Evolutionary conservation across 2,888 invertebrate species (phyloP), one percentile per base, ranked within the genome.

Genomic region (Temnothorax rugatulus): DNA sequence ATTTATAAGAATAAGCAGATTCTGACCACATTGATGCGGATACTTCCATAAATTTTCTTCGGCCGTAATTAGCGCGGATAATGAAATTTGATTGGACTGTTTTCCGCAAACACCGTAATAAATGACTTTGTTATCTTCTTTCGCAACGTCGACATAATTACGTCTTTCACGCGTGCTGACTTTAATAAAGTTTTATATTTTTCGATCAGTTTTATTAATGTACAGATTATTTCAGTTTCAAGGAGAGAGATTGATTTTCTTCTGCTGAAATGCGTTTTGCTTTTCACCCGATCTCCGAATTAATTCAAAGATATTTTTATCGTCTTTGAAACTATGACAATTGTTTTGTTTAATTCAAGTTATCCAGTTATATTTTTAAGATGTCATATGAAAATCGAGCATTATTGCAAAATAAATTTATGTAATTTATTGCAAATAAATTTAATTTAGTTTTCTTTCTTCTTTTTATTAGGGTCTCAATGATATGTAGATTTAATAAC

Each of bases 41-140:
- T 59, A 59, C 15, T 50, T 84, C 64, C 59, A 83, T 68, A 52
- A 82, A 82, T 82, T 63, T 74, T 41, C 41, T 74, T 63, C 25
- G 25, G 18, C 4, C 68, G 18, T 79, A 84, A 88, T 84, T 82
- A 86, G 50, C 57, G 59, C 34, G 47, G 50, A 66, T 85, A 81
- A 86, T 86, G 74, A 82, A 87, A 88, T 86, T 88, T 86, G 50
- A 84, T 84, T 50, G 66, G 38, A 73, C 15, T 77, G 52, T 83
- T 85, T 59, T 25, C 38, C 15, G 34, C 34, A 77, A 83, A 85
- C 63, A 83, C 34, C 41, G 41, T 73, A 77, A 83, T 47, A 50
- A 68, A 83, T 83, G 52, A 41, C 63, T n/a, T 34, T 8, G 41
- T 82, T 82, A 52, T 68, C 57, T 44, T 29, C 4, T 76, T 9